Evolutionary conservation across 2,797 vertebrate species (phyloP).

Genomic region (Catostomus latipinnis): DNA sequence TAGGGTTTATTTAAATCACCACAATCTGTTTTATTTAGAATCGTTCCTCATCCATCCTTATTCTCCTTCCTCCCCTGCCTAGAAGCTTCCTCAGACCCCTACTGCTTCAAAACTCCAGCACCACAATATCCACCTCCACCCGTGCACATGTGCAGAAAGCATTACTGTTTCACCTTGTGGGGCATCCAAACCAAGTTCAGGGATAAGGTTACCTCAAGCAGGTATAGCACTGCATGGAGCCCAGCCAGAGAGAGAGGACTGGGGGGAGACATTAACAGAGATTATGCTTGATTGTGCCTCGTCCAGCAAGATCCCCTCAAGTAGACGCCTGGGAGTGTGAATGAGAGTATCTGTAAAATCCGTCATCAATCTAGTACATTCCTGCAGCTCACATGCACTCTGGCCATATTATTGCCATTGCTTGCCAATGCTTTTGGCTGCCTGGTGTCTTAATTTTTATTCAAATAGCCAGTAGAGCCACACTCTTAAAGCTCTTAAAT

Average conservation of each 20-base stretch:
- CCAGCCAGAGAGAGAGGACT: slow-evolving; percentile 50
- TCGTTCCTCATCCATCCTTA: not conserved
- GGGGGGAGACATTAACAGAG: slow-evolving; percentile 3
- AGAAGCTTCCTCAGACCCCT: slow-evolving; percentile 10
- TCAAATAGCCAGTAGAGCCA: slow-evolving; percentile 26
- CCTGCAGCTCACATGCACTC: not conserved
- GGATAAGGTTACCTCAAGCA: slow-evolving; percentile 56
- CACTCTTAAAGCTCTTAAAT: slow-evolving; percentile 11
- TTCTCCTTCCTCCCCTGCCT: slow-evolving; percentile 1
- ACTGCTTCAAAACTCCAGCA: slow-evolving; percentile 37
- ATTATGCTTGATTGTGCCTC: slow-evolving; percentile 52
- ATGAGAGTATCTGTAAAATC: slow-evolving; percentile 42
- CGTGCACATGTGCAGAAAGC: slow-evolving; percentile 65
- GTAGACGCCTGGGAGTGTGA: slow-evolving; percentile 24
- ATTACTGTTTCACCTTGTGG: slow-evolving; percentile 58
- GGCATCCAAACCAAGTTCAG: slow-evolving; percentile 33
- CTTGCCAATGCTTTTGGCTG: slow-evolving; percentile 20
- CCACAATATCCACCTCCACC: slow-evolving; percentile 53
- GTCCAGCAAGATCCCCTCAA: slow-evolving; percentile 32
- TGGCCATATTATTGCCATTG: not conserved
- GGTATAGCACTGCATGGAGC: slow-evolving; percentile 54
- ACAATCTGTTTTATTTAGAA: slow-evolving; percentile 2
- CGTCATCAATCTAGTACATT: slow-evolving; percentile 25
- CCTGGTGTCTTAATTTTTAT: slow-evolving; percentile 22
- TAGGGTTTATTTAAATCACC: not conserved